These are phyloP conservation scores for rat (Rattus norvegicus) DNA, from an alignment of 2,113 vertebrate genomes.

Conservation along the genomic window DNA sequence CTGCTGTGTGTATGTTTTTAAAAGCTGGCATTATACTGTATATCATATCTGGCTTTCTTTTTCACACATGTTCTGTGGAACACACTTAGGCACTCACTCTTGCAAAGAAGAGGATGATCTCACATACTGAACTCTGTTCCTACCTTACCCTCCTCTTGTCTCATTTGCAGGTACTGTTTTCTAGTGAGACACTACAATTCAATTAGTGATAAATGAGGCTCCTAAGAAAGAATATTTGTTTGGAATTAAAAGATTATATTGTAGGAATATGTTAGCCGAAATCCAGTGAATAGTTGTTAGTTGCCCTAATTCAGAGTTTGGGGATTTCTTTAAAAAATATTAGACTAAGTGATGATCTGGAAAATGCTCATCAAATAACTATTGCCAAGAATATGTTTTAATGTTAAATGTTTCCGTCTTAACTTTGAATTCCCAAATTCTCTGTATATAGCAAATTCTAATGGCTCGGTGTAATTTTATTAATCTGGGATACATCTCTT, in stretches of 20 bases:
- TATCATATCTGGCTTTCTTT: background rate
- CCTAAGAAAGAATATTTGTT: background rate
- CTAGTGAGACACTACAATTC: background rate
- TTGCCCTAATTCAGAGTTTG: background rate
- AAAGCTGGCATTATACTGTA: too few relatives aligned
- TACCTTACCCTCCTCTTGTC: background rate
- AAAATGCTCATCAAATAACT: background rate
- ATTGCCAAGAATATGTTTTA: background rate
- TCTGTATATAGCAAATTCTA: background rate
- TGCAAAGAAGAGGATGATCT: background rate
- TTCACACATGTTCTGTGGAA: background rate
- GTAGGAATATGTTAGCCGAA: background rate
- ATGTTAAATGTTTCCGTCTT: background rate
- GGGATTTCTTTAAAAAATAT: background rate
- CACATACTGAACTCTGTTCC: background rate
- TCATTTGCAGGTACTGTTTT: slow-evolving; percentile 1
- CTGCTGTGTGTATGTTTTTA: background rate
- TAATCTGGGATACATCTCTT: background rate
- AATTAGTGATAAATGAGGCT: background rate
- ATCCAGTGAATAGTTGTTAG: background rate
- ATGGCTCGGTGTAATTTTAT: background rate
- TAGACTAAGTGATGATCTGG: background rate
- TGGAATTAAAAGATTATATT: background rate
- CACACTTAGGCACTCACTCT: background rate
- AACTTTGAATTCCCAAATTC: slow-evolving; percentile 5